A percentile compares a stretch with the other conserved stretches of the same genome.
Evolutionary conservation across 2,797 vertebrate species (phyloP).

Genomic region (Agapornis canus): DNA sequence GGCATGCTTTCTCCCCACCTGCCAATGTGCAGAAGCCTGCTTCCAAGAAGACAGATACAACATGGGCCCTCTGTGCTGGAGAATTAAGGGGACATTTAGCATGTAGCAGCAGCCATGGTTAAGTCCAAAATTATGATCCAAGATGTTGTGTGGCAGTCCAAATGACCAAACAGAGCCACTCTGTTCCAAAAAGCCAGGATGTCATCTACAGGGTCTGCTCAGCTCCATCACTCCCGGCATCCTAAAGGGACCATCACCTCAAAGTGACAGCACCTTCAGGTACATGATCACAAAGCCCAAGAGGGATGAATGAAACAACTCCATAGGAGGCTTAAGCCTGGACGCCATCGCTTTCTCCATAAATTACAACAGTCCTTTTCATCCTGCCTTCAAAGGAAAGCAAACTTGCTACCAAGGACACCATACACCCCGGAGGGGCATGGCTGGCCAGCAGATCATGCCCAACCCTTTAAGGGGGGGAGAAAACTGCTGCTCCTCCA

Average conservation of each 20-base stretch:
- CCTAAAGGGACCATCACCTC: neutral
- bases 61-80: fast-evolving
- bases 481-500: neutral
- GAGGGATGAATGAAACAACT: neutral
- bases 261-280: fast-evolving
- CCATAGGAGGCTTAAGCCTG: fast-evolving
- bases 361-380: fast-evolving
- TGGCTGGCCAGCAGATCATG: fast-evolving
- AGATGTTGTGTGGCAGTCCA: neutral
- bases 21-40: neutral
- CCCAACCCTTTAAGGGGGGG: neutral
- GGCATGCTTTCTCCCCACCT: neutral
- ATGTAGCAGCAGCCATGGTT: neutral
- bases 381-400: neutral
- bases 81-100: neutral
- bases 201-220: neutral
- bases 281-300: fast-evolving
- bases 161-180: neutral
- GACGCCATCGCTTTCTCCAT: neutral
- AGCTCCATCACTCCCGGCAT: neutral
- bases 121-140: neutral
- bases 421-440: fast-evolving
- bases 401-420: neutral
- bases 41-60: neutral
- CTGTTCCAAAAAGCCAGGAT: neutral